Conservation (phyloP, 1,140 invertebrate species). For the Bathynomus jamesi region DNA sequence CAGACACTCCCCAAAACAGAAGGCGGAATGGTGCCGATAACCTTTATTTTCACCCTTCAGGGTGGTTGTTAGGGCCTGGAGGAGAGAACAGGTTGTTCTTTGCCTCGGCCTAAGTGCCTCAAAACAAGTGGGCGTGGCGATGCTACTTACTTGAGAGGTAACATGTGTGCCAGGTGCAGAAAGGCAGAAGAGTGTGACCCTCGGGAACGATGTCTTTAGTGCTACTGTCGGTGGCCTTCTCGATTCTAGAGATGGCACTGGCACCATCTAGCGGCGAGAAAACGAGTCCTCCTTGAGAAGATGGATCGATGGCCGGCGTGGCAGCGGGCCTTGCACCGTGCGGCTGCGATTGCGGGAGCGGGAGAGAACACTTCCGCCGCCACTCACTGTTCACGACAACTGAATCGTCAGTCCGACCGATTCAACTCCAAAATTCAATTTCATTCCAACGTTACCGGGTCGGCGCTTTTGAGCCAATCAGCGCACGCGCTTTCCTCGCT, state of each 20-base stretch:
- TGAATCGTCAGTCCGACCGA: not conserved
- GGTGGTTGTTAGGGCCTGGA: not conserved
- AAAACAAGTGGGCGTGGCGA: not conserved
- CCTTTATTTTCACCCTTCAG: not conserved
- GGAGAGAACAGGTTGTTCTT: constrained; percentile 1
- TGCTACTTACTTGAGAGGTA: constrained; percentile 1
- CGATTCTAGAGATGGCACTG: not conserved
- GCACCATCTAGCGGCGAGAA: not conserved
- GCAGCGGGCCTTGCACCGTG: not conserved
- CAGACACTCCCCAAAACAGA: not conserved
- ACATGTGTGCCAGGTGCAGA: not conserved
- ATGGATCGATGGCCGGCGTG: not conserved
- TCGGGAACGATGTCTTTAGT: not conserved
- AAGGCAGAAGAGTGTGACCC: not conserved
- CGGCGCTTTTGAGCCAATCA: not conserved
- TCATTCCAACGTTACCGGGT: not conserved
- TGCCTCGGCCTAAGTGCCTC: not conserved
- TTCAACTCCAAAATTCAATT: not conserved
- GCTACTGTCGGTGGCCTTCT: not conserved
- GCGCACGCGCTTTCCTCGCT: not conserved
- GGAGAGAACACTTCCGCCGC: not conserved
- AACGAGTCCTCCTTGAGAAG: not conserved
- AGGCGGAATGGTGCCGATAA: not conserved
- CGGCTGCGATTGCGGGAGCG: not conserved
- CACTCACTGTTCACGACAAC: not conserved